Conservation (phyloP, 1,140 invertebrate genomes). For the Ruditapes philippinarum region DNA sequence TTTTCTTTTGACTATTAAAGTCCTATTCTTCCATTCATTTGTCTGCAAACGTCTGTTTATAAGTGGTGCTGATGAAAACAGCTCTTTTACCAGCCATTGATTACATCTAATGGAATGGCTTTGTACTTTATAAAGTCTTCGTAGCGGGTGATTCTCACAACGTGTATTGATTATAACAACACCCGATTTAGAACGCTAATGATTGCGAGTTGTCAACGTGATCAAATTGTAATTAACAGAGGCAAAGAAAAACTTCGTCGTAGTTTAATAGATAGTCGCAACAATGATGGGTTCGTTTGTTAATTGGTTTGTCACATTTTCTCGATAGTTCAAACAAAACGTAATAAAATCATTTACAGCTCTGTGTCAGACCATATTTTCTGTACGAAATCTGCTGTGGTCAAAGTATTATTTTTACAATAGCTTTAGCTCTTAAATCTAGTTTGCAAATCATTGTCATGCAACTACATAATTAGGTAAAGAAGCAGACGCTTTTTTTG, state of each 20-base stretch:
- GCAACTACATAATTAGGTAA: too few species aligned
- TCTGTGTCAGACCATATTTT: too few species aligned
- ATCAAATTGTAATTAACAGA: conserved; percentile 25
- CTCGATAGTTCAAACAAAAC: neutral
- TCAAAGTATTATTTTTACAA: too few species aligned
- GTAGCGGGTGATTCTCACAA: conserved; percentile 38
- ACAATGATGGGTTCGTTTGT: neutral
- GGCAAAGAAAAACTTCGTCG: neutral
- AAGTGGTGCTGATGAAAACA: neutral
- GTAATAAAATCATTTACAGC: too few species aligned
- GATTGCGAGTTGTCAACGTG: conserved; percentile 12
- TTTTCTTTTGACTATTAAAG: neutral
- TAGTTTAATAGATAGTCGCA: neutral
- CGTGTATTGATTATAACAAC: conserved; percentile 39
- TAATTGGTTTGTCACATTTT: neutral
- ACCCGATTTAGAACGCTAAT: conserved; percentile 25
- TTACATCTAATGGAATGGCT: conserved; percentile 42
- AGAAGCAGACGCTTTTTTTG: too few species aligned
- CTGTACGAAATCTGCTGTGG: too few species aligned
- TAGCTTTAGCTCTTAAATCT: too few species aligned
- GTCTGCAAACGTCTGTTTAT: conserved; percentile 2
- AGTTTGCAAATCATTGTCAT: too few species aligned
- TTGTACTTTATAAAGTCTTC: conserved; percentile 18
- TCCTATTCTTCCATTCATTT: conserved; percentile 20
- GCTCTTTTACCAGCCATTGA: conserved; percentile 49